Conservation (phyloP, 1,140 invertebrate species). For the Artemia franciscana region DNA sequence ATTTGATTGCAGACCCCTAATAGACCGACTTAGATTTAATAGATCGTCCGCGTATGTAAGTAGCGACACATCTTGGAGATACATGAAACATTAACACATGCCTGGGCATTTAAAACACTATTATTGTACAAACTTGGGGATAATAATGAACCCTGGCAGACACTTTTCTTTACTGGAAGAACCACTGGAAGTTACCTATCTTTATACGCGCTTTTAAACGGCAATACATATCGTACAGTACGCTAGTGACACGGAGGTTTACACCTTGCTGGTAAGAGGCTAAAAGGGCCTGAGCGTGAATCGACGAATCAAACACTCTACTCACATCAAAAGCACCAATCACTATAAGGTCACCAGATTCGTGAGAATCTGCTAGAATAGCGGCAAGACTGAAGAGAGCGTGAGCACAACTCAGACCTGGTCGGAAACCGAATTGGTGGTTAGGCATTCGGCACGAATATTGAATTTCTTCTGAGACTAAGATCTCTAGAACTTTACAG, state of each 20-base stretch:
- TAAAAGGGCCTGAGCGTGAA: background rate
- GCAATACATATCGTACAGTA: background rate
- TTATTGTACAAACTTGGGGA: background rate
- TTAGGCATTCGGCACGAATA: too few relatives aligned
- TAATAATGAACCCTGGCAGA: background rate
- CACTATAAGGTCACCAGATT: background rate
- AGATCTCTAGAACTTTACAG: too few relatives aligned
- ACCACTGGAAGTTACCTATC: background rate
- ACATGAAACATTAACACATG: background rate
- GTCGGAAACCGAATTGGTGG: too few relatives aligned
- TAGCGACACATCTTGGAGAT: background rate
- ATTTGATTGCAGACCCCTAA: background rate
- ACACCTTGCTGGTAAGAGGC: background rate
- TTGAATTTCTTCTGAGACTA: too few relatives aligned
- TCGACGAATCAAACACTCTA: background rate
- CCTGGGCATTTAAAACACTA: background rate
- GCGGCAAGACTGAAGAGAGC: background rate
- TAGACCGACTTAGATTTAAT: background rate
- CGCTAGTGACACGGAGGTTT: background rate
- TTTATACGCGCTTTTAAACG: background rate
- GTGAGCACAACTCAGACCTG: background rate
- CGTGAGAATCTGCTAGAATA: background rate
- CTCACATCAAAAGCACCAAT: background rate
- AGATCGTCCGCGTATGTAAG: background rate
- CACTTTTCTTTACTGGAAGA: background rate